Evolutionary conservation across 2,113 vertebrate genomes (phyloP).

Genomic region (Phaetusa simplex): DNA sequence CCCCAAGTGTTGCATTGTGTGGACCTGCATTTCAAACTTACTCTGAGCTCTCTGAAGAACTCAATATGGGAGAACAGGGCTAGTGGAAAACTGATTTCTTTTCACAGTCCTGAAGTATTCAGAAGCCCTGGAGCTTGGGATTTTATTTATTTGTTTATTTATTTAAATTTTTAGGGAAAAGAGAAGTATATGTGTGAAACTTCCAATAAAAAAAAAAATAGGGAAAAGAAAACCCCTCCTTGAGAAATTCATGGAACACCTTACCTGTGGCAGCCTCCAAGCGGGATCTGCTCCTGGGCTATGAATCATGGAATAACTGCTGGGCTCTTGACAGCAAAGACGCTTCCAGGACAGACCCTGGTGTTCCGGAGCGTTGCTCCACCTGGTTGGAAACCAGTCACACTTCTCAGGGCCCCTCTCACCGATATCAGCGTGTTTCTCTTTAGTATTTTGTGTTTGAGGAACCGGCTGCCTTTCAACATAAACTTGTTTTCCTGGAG

Average conservation of each 20-base stretch:
- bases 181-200: background rate
- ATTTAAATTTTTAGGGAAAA: background rate
- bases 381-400: background rate
- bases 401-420: background rate
- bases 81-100: background rate
- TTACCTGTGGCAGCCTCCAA: background rate
- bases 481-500: background rate
- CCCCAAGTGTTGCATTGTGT: background rate
- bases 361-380: background rate
- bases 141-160: background rate
- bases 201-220: background rate
- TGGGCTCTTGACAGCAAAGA: background rate
- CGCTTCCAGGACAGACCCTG: background rate
- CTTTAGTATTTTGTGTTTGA: background rate
- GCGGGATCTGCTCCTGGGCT: background rate
- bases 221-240: fast-evolving
- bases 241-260: background rate
- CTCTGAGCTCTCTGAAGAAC: background rate
- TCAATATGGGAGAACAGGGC: background rate
- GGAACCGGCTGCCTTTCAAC: background rate
- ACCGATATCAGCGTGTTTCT: background rate
- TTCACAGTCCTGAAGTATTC: background rate
- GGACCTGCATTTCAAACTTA: background rate
- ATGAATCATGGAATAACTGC: background rate
- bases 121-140: background rate